These are phyloP conservation scores for Crepidodera aurea DNA, from an alignment of 2,888 invertebrate genomes.

Conservation along the genomic window DNA sequence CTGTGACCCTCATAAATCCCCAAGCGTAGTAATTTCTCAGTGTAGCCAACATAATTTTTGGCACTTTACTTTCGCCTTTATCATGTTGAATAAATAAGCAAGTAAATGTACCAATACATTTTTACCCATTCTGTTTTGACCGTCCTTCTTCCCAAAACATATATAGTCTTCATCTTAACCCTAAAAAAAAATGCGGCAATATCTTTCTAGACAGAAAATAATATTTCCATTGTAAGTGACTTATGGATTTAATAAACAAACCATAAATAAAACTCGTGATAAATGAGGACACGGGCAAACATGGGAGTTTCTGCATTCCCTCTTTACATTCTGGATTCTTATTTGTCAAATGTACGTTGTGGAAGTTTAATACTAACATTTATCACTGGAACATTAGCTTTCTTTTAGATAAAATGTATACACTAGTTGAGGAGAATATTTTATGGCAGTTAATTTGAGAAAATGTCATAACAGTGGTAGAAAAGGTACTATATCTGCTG, in stretches of 20 bases:
- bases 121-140: neutral
- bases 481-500: too few species aligned
- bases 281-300: constrained; percentile 46
- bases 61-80: neutral
- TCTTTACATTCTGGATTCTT: constrained; percentile 45
- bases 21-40: too few species aligned
- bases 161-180: constrained; percentile 4
- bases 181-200: constrained; percentile 27
- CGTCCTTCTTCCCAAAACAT: neutral
- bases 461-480: neutral
- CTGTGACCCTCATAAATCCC: too few species aligned
- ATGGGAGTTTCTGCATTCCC: constrained; percentile 35
- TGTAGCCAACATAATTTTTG: neutral
- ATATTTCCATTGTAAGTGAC: constrained; percentile 46
- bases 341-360: constrained; percentile 46
- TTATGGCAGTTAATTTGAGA: neutral
- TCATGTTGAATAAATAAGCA: constrained; percentile 1
- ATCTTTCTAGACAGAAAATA: constrained; percentile 41
- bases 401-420: constrained; percentile 37
- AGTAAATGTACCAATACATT: constrained; percentile 9
- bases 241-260: constrained; percentile 52
- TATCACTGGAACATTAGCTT: constrained; percentile 42
- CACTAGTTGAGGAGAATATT: constrained; percentile 26
- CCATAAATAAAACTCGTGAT: constrained; percentile 51
- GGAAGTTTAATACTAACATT: constrained; percentile 41